Evolutionary conservation across 30 jellyfish, hydroid and myxozoan species (phyloP).

Genomic region (Kudoa iwatai): DNA sequence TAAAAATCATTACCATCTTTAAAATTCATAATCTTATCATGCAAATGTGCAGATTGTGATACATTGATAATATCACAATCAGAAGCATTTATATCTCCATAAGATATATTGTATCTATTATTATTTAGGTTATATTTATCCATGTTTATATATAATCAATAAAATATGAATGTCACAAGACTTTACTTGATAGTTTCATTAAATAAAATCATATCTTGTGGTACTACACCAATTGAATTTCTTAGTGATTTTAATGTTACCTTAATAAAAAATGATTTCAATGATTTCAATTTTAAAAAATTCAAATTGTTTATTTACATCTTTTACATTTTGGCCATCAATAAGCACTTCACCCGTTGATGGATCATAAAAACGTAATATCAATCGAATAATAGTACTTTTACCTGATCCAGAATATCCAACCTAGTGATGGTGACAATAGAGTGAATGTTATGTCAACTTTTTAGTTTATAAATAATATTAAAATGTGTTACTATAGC

Average conservation of each 20-base stretch:
- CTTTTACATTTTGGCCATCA: constrained; percentile 29
- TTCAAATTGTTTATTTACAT: constrained; percentile 5
- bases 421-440: constrained; percentile 6
- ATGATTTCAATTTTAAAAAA: not conserved
- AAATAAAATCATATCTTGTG: constrained; percentile 69
- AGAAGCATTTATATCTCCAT: constrained; percentile 26
- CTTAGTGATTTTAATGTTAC: constrained; percentile 34
- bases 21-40: constrained; percentile 11
- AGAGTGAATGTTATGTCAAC: too few species aligned
- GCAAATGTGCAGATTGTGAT: constrained; percentile 70
- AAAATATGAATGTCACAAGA: not conserved
- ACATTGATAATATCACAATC: constrained; percentile 20
- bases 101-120: constrained; percentile 24
- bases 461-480: too few species aligned
- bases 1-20: constrained; percentile 70
- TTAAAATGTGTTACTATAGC: constrained; percentile 25
- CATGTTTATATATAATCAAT: not conserved
- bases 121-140: not conserved
- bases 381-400: constrained; percentile 44
- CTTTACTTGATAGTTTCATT: constrained; percentile 31
- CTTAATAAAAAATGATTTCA: constrained; percentile 3
- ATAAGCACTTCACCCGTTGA: constrained; percentile 15
- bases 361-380: constrained; percentile 49
- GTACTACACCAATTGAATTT: constrained; percentile 49
- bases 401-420: constrained; percentile 94